These are phyloP conservation scores for Silurus aristotelis DNA, from an alignment of 2,797 vertebrate genomes.

Conservation along the genomic window DNA sequence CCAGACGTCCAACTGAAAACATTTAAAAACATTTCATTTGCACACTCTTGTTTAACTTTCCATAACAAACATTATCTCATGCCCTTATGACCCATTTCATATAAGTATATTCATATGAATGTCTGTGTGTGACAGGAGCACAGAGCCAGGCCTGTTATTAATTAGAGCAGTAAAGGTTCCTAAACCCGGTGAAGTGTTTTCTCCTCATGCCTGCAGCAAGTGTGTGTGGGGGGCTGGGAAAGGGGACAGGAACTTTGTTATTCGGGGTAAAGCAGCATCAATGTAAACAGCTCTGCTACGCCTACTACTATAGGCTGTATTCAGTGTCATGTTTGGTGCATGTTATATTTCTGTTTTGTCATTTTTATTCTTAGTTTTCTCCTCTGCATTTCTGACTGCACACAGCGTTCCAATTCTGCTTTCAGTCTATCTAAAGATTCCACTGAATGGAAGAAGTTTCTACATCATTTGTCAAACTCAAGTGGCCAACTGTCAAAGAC, in stretches of 20 bases:
- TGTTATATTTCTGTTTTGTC: constrained; percentile 24
- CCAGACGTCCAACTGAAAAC: neutral
- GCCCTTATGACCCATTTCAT: neutral
- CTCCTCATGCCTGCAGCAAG: neutral
- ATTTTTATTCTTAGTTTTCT: constrained; percentile 31
- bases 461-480: constrained; percentile 51
- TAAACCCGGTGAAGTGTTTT: neutral
- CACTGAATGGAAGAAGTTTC: constrained; percentile 48
- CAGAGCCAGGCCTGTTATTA: constrained; percentile 17
- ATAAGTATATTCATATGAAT: neutral
- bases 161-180: constrained; percentile 20
- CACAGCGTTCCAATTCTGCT: constrained; percentile 24
- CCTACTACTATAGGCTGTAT: neutral
- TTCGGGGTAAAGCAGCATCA: neutral
- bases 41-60: neutral
- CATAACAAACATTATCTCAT: neutral
- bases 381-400: neutral
- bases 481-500: constrained; percentile 55
- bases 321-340: neutral
- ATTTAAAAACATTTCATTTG: neutral
- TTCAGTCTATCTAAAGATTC: constrained; percentile 34
- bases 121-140: neutral
- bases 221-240: neutral
- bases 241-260: constrained; percentile 2
- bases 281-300: neutral